phyloP scores from a whole-genome alignment of 2,888 invertebrate species.

The Harpagoxenus sublaevis region DNA sequence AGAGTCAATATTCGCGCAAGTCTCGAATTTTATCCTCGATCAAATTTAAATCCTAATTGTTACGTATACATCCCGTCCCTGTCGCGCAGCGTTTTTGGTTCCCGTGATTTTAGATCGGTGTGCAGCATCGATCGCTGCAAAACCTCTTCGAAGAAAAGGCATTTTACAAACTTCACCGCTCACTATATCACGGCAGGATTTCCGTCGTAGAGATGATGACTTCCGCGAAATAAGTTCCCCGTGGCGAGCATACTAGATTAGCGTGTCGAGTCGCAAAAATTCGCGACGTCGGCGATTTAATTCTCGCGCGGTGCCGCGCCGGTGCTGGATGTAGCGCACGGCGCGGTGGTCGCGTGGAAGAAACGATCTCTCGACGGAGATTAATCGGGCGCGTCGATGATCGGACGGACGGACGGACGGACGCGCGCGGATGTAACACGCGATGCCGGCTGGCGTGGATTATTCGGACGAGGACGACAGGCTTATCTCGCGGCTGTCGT shows the following conservation, averaged over 20 bases:
- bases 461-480: slow-evolving; percentile 60
- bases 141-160: not conserved
- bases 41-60: not conserved
- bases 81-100: not conserved
- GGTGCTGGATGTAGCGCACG: not conserved
- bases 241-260: not conserved
- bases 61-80: not conserved
- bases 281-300: slow-evolving; percentile 30
- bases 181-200: slow-evolving; percentile 18
- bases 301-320: not conserved
- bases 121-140: not conserved
- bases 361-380: slow-evolving; percentile 30
- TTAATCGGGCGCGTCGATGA: slow-evolving; percentile 36
- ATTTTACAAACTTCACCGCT: not conserved
- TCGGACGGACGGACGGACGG: not conserved
- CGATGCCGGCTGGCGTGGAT: slow-evolving; percentile 36
- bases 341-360: not conserved
- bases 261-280: slow-evolving; percentile 38
- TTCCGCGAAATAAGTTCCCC: slow-evolving; percentile 33
- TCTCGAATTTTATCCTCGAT: not conserved
- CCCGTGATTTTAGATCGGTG: not conserved
- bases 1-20: not conserved
- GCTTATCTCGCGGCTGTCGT: slow-evolving; percentile 70
- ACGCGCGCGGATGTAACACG: not conserved
- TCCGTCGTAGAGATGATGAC: slow-evolving; percentile 32